Evolutionary conservation across 2,888 invertebrate genomes (phyloP).

Genomic region (Agonopterix subpropinquella): DNA sequence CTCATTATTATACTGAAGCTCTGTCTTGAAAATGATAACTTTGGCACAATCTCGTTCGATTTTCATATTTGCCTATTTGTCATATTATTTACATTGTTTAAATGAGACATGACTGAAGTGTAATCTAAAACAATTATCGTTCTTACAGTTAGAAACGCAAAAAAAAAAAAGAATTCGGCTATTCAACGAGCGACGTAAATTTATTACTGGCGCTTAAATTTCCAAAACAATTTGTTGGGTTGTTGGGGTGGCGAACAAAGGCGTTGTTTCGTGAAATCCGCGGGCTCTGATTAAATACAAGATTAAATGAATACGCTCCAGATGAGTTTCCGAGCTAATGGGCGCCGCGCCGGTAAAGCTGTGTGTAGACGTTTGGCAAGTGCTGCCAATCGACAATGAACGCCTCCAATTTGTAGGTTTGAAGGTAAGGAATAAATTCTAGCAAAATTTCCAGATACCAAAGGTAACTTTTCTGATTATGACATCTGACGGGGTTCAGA

Average conservation of each 20-base stretch:
- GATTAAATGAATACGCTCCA: constrained; percentile 12
- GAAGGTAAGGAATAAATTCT: too few relatives aligned
- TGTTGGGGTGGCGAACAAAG: constrained; percentile 12
- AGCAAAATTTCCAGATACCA: too few relatives aligned
- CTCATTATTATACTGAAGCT: too few relatives aligned
- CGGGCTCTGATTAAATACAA: constrained; percentile 15
- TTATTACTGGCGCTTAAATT: constrained; percentile 6
- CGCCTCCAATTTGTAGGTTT: too few relatives aligned
- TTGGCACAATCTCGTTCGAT: constrained; percentile 1
- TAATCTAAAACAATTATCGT: too few relatives aligned
- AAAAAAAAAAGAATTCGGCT: not conserved
- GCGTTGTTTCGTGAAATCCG: constrained; percentile 11
- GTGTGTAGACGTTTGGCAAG: not conserved
- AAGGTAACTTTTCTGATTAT: too few relatives aligned
- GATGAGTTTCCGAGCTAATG: not conserved
- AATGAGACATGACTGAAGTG: too few relatives aligned
- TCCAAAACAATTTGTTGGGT: constrained; percentile 15
- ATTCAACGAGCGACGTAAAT: constrained; percentile 5
- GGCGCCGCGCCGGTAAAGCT: not conserved
- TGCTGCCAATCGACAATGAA: too few relatives aligned
- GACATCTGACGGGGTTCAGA: too few relatives aligned
- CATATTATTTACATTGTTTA: too few relatives aligned
- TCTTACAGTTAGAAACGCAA: too few relatives aligned
- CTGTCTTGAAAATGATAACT: too few relatives aligned
- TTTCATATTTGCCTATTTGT: not conserved